These are phyloP conservation scores for Psittacus erithacus DNA, from an alignment of 2,113 vertebrate species.

Conservation along the genomic window DNA sequence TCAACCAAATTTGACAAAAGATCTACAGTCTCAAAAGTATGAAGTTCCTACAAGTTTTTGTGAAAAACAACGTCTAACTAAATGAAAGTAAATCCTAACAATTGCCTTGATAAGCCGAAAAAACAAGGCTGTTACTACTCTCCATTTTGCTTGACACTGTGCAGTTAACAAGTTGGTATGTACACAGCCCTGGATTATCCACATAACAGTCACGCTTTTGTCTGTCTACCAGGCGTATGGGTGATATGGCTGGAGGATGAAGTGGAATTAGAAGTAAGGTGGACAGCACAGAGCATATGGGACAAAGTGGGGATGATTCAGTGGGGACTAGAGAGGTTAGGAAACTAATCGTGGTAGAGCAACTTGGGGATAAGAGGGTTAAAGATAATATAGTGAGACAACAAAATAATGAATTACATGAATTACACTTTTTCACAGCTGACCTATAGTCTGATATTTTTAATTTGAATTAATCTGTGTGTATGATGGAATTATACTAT, in stretches of 20 bases:
- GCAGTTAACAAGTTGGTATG: background rate
- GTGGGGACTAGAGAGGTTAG: background rate
- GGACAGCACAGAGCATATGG: background rate
- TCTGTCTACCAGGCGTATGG: background rate
- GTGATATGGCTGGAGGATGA: background rate
- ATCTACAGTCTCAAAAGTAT: background rate
- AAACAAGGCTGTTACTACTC: background rate
- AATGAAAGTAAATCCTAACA: background rate
- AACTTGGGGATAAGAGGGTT: background rate
- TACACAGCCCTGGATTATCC: background rate
- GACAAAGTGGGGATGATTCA: background rate
- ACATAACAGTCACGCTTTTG: background rate
- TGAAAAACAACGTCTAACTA: background rate
- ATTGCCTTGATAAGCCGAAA: background rate
- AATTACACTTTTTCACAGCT: background rate
- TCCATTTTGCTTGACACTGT: background rate
- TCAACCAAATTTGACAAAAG: background rate
- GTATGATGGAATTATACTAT: background rate
- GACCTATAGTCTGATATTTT: background rate
- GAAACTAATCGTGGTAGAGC: background rate
- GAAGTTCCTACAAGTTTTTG: background rate
- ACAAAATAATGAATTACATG: fast-evolving
- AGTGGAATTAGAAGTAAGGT: background rate
- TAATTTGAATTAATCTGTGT: background rate
- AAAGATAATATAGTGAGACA: background rate